Percentiles rank a stretch among this genome's conserved stretches.
Evolutionary conservation across 2,113 vertebrate species (phyloP).

Genomic region (Meleagris gallopavo): DNA sequence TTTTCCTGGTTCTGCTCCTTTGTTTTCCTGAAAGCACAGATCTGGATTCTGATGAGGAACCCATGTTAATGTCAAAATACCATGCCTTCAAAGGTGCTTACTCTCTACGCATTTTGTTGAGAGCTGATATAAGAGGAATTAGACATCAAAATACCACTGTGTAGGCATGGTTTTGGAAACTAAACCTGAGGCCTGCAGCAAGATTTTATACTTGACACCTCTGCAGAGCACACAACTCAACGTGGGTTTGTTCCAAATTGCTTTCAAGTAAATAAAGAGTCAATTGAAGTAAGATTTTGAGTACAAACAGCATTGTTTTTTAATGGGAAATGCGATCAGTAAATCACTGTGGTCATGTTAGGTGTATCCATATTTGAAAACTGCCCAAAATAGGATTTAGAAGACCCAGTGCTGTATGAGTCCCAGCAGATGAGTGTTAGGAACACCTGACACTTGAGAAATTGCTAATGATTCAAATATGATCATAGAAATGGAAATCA

Average conservation of each 20-base stretch:
- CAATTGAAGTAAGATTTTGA: not conserved
- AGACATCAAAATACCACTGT: not conserved
- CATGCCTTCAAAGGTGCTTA: not conserved
- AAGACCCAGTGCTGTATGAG: not conserved
- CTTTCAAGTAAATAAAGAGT: not conserved
- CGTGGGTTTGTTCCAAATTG: not conserved
- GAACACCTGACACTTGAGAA: constrained; percentile 28
- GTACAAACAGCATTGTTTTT: not conserved
- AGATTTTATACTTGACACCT: not conserved
- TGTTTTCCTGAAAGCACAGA: not conserved
- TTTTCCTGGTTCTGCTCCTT: not conserved
- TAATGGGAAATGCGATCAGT: constrained; percentile 23
- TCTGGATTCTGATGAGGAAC: not conserved
- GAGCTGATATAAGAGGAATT: not conserved
- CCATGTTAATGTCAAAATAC: not conserved
- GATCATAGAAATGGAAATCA: not conserved
- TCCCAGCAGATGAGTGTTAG: not conserved
- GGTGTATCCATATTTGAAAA: constrained; percentile 26
- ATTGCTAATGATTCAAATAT: constrained; percentile 20
- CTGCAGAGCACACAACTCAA: not conserved
- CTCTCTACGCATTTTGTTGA: not conserved
- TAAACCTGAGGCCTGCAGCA: not conserved
- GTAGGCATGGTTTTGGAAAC: not conserved
- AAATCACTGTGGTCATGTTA: constrained; percentile 3
- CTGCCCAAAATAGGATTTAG: constrained; percentile 22